Percentiles rank a stretch among this genome's conserved stretches.
These are phyloP conservation scores for Zaprionus davidi DNA, from an alignment of 1,140 invertebrate species.

Conservation along the genomic window DNA sequence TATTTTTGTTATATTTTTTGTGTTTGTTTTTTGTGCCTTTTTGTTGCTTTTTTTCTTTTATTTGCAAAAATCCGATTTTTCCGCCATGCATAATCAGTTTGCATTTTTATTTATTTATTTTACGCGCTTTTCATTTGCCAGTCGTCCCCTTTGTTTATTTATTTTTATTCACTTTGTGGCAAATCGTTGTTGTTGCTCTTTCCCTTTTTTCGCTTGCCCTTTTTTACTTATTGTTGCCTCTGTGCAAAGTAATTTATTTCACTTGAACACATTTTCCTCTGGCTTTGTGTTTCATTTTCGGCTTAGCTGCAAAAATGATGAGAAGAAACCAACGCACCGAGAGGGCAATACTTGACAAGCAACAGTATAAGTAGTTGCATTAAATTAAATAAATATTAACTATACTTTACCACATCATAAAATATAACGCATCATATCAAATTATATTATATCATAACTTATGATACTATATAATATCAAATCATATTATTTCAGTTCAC, in stretches of 20 bases:
- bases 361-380: too few relatives aligned
- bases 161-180: conserved; percentile 62
- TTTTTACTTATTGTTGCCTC: conserved; percentile 48
- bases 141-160: conserved; percentile 42
- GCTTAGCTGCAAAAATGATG: conserved; percentile 51
- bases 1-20: conserved; percentile 25
- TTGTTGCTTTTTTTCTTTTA: conserved; percentile 3
- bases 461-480: not conserved
- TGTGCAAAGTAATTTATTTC: conserved; percentile 80
- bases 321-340: not conserved
- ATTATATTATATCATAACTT: not conserved
- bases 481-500: too few relatives aligned
- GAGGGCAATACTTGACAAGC: not conserved
- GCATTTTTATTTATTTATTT: conserved; percentile 81
- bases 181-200: conserved; percentile 37
- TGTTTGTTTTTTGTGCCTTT: not conserved
- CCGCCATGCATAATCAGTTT: conserved; percentile 81
- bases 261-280: conserved; percentile 76
- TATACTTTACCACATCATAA: not conserved
- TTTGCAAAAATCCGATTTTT: conserved; percentile 70
- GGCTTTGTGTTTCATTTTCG: conserved; percentile 46
- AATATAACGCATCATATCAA: not conserved
- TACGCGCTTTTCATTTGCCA: conserved; percentile 78
- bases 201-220: conserved; percentile 18
- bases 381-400: too few relatives aligned